Evolutionary conservation across 1,140 invertebrate genomes (phyloP).

Genomic region (Magallana gigas): DNA sequence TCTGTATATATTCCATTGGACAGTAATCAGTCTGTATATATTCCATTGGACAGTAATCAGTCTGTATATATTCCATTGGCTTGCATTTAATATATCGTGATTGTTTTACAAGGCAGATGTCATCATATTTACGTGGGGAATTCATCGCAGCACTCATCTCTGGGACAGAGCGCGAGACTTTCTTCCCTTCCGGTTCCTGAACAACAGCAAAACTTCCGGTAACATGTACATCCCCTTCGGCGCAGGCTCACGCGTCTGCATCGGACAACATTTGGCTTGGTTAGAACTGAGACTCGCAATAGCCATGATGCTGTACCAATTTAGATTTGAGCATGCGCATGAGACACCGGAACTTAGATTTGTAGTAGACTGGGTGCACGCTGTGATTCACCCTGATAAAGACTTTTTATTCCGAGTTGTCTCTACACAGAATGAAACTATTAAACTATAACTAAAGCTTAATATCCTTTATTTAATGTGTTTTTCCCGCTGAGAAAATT

Average conservation of each 20-base stretch:
- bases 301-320: conserved; percentile 60
- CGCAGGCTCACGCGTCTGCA: conserved; percentile 66
- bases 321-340: conserved; percentile 54
- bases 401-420: conserved; percentile 60
- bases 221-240: conserved; percentile 68
- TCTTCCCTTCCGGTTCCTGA: conserved; percentile 60
- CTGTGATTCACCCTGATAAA: conserved; percentile 67
- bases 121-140: conserved; percentile 63
- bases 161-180: conserved; percentile 58
- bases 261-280: conserved; percentile 67
- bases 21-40: too few species aligned
- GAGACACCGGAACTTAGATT: conserved; percentile 61
- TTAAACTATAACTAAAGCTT: too few species aligned
- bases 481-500: too few species aligned
- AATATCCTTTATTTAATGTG: too few species aligned
- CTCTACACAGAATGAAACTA: neutral
- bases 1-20: too few species aligned
- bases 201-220: neutral
- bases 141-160: conserved; percentile 53
- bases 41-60: too few species aligned
- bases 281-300: conserved; percentile 63
- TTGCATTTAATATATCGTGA: neutral
- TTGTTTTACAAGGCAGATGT: conserved; percentile 39
- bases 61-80: neutral
- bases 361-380: conserved; percentile 67